Conservation (phyloP, 2,113 vertebrate genomes). For the Sterna hirundo region DNA sequence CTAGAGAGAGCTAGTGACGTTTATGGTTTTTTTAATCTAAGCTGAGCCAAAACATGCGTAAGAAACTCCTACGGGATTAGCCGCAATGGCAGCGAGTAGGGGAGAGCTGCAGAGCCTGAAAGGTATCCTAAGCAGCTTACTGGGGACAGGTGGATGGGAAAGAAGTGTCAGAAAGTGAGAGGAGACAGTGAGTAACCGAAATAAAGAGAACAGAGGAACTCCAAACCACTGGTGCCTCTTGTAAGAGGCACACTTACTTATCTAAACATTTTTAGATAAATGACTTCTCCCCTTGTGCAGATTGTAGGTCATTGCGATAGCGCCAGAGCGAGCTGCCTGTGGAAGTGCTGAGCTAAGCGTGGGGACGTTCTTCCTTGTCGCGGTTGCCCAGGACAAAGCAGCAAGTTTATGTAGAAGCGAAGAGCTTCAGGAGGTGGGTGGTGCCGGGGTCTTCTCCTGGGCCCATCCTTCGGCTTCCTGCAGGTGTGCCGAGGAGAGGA, state of each 20-base stretch:
- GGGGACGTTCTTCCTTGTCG: background rate
- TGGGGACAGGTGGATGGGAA: background rate
- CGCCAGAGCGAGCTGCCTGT: background rate
- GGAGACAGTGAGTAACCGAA: background rate
- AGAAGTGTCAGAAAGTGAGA: background rate
- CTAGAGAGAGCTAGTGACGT: background rate
- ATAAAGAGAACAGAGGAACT: background rate
- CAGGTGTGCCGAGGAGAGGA: background rate
- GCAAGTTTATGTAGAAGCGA: background rate
- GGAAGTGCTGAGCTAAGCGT: background rate
- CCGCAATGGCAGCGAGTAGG: background rate
- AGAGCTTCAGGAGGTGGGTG: too few species aligned
- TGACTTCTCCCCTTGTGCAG: background rate
- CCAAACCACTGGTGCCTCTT: background rate
- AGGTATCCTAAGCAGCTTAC: background rate
- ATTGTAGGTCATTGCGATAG: background rate
- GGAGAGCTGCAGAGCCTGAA: background rate
- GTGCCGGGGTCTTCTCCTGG: background rate
- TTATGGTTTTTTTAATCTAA: background rate
- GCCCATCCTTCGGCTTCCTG: accelerated
- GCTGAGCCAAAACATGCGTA: background rate
- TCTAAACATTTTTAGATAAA: background rate
- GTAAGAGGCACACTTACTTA: background rate
- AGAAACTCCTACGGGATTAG: background rate
- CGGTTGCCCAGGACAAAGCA: background rate